Evolutionary conservation across 2,797 vertebrate species (phyloP), one percentile per base, ranked within the genome.

Genomic region (Argentina silus): DNA sequence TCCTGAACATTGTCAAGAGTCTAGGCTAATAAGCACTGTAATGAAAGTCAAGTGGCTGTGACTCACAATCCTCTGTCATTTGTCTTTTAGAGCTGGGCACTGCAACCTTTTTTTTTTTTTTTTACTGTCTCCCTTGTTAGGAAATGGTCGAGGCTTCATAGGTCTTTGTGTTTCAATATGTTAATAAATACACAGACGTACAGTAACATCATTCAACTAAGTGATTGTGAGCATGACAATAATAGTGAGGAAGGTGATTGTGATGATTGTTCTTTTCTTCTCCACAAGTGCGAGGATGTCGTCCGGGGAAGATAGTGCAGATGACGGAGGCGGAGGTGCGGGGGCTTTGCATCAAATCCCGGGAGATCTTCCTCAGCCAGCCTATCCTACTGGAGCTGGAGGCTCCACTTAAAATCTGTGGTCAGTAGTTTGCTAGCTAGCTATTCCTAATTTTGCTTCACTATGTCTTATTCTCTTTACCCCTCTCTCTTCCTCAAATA

Each of bases 301-400:
- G 96, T 72, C 96, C 96, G 17, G 96, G 96, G 77, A 98, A 97
- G 92, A 95, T 95, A 0, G 96, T 98, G 53, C 96, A 98, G 90
- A 97, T 98, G 96, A 95, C 96, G 0, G 96, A 98, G 93, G 95
- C 96, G 23, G 96, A 98, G 92, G 96, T 98, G 67, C 92, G 96
- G 6, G 96, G 96, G 43, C 93, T 98, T 72, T 98, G 96, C 88
- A 96, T 98, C 92, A 97, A 98, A 82, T 98, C 96, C 83, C 93
- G 96, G 67, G 96, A 97, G 89, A 98, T 98, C 88, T 98, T 98
- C 88, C 95, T 98, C 88, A 98, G 96, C 85, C 96, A 98, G 86
- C 96, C 96, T 67, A 98, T 98, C 89, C 95, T 98, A 71, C 87
- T 98, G 78, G 96, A 98, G 79, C 92, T 97, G 81, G 96, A 98